phyloP scores from a whole-genome alignment of 30 jellyfish, hydroid and myxozoan species.

The Hydractinia echinata region DNA sequence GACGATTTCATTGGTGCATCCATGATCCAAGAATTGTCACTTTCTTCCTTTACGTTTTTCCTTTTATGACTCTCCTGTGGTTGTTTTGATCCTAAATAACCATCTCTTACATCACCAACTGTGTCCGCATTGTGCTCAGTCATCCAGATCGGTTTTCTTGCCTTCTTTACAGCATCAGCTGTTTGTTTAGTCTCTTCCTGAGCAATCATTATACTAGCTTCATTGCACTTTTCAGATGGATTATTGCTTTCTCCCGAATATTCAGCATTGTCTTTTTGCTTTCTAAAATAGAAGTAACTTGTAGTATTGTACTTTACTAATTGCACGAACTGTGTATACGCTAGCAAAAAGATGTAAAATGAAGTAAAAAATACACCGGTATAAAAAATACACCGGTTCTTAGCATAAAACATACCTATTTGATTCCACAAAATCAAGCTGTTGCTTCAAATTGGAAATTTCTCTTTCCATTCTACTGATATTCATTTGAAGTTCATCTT shows the following conservation, averaged over 20 bases:
- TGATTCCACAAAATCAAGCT: conserved; percentile 4
- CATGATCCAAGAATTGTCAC: too few species aligned
- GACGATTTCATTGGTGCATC: too few species aligned
- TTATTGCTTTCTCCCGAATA: not conserved
- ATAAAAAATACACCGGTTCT: not conserved
- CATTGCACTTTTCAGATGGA: not conserved
- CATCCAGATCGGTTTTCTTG: not conserved
- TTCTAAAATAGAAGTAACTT: not conserved
- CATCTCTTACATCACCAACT: not conserved
- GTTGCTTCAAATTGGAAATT: not conserved
- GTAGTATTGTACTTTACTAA: not conserved
- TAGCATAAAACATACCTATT: not conserved
- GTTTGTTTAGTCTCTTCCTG: not conserved
- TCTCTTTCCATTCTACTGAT: not conserved
- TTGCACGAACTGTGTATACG: not conserved
- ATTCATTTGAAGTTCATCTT: conserved; percentile 1
- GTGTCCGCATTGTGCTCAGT: not conserved
- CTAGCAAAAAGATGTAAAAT: not conserved
- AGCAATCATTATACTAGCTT: not conserved
- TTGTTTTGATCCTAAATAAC: not conserved
- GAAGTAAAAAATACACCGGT: not conserved
- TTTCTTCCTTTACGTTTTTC: too few species aligned
- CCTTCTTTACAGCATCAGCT: not conserved
- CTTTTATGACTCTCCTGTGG: too few species aligned
- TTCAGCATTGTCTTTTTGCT: not conserved